phyloP scores from a whole-genome alignment of 1,140 invertebrate species.

The Zaprionus nigranus region DNA sequence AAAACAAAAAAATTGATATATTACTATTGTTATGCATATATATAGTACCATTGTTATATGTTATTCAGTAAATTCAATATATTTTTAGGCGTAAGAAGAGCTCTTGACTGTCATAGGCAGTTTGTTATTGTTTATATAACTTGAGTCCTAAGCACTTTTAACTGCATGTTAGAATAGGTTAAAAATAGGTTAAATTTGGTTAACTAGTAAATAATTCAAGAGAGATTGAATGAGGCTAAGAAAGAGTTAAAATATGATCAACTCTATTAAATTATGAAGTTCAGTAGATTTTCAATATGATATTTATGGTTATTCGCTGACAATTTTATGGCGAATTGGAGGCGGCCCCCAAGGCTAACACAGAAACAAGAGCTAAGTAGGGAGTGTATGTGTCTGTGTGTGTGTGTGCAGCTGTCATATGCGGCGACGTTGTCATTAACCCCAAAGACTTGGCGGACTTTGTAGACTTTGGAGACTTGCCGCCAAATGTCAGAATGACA shows the following conservation, averaged over 20 bases:
- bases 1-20: neutral
- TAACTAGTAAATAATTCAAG: no score
- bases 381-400: neutral
- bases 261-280: neutral
- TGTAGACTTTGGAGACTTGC: conserved; percentile 38
- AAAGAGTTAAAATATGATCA: neutral
- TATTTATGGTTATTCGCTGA: conserved; percentile 6
- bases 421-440: conserved; percentile 51
- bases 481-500: conserved; percentile 56
- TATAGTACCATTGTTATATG: no score
- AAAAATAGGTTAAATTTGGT: no score
- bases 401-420: conserved; percentile 39
- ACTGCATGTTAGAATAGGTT: no score
- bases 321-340: conserved; percentile 40
- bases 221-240: neutral
- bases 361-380: conserved; percentile 18
- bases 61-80: neutral
- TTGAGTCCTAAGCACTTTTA: no score
- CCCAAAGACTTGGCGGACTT: conserved; percentile 18
- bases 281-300: neutral
- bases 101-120: neutral
- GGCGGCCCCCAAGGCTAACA: conserved; percentile 32
- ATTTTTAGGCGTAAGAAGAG: neutral
- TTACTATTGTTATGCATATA: neutral
- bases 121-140: neutral